Evolutionary conservation across 2,888 invertebrate genomes (phyloP).

Genomic region (Andrena praecox): DNA sequence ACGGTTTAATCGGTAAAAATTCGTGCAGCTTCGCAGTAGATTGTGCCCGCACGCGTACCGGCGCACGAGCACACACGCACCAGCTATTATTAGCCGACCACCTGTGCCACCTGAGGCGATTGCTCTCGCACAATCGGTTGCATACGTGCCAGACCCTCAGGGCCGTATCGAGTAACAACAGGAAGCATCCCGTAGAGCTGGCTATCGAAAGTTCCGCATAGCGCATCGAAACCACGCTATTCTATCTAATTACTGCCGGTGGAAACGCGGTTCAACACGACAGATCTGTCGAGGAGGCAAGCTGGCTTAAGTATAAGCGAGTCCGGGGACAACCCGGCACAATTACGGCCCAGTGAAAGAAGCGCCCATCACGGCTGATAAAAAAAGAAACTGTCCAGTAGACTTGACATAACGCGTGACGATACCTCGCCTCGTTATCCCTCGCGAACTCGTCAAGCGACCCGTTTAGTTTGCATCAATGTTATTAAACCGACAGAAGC

Average conservation of each 20-base stretch:
- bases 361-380: too few relatives aligned
- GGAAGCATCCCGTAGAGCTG: conserved; percentile 36
- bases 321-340: too few relatives aligned
- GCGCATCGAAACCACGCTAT: not conserved
- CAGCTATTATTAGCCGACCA: conserved; percentile 76
- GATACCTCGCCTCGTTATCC: not conserved
- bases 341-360: too few relatives aligned
- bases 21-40: conserved; percentile 46
- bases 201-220: conserved; percentile 24
- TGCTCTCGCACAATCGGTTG: conserved; percentile 68
- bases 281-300: not conserved
- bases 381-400: not conserved
- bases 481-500: not conserved
- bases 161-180: conserved; percentile 56
- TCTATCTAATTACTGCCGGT: not conserved
- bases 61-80: conserved; percentile 24
- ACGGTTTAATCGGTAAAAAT: conserved; percentile 30
- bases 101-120: conserved; percentile 73
- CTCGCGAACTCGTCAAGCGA: not conserved
- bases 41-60: conserved; percentile 46
- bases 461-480: not conserved
- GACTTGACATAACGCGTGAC: not conserved
- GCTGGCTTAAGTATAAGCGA: not conserved
- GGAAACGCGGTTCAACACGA: not conserved
- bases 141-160: conserved; percentile 55